These are phyloP conservation scores for Herpetotheres cachinnans DNA, from an alignment of 2,113 vertebrate genomes.

Conservation along the genomic window DNA sequence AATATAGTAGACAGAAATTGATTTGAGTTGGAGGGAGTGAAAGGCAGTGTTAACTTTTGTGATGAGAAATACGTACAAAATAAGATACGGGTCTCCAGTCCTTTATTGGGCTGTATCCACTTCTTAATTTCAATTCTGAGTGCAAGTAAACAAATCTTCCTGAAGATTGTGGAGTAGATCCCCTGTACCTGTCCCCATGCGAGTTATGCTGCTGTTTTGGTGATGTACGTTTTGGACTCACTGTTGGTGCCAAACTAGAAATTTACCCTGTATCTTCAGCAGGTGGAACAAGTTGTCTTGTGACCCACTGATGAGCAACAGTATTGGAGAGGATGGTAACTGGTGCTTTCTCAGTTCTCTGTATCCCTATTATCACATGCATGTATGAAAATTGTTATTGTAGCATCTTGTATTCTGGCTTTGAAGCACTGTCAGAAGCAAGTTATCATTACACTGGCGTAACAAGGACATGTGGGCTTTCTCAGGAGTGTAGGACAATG, in stretches of 20 bases:
- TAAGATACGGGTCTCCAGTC: not conserved
- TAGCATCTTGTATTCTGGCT: not conserved
- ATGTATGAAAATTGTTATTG: not conserved
- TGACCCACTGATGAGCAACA: not conserved
- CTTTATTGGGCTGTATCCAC: not conserved
- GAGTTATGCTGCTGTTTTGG: not conserved
- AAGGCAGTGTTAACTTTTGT: not conserved
- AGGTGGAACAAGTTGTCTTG: not conserved
- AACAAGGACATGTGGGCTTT: not conserved
- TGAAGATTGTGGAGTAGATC: not conserved
- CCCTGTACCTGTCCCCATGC: not conserved
- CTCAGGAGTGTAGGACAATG: not conserved
- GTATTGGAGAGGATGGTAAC: not conserved
- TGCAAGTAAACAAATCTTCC: not conserved
- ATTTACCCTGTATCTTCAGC: not conserved
- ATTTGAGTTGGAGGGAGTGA: not conserved
- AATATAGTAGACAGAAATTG: not conserved
- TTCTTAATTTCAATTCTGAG: not conserved
- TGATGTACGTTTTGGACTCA: not conserved
- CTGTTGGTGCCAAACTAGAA: not conserved
- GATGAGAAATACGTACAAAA: not conserved
- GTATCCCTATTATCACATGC: not conserved
- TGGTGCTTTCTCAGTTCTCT: not conserved
- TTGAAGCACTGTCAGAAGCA: not conserved
- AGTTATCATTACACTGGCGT: not conserved